These are phyloP conservation scores for Trematocara macrostoma DNA, from an alignment of 2,113 vertebrate genomes.

Conservation along the genomic window DNA sequence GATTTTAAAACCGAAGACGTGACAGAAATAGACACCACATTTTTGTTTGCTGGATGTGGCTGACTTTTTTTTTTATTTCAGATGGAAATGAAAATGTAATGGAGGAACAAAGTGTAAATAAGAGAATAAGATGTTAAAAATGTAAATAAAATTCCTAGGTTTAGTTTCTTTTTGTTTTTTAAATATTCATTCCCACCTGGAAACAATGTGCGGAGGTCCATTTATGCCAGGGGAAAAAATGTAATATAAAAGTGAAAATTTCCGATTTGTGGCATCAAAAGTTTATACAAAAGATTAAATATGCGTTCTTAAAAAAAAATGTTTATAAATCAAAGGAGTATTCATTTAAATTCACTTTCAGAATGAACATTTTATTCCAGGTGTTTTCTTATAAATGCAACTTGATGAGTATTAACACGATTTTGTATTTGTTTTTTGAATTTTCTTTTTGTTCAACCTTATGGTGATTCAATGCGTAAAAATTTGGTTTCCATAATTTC, in stretches of 20 bases:
- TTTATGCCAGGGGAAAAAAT: background rate
- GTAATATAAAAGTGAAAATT: background rate
- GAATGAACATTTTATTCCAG: background rate
- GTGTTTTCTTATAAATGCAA: background rate
- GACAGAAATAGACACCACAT: background rate
- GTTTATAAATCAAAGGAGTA: background rate
- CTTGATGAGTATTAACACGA: background rate
- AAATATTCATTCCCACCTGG: constrained; percentile 8
- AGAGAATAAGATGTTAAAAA: constrained; percentile 41
- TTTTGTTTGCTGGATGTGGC: background rate
- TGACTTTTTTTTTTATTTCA: background rate
- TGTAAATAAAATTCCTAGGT: constrained; percentile 59
- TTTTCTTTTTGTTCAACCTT: background rate
- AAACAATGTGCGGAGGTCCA: background rate
- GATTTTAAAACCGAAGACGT: background rate
- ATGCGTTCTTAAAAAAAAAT: background rate
- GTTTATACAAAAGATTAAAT: background rate
- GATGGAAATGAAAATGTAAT: background rate
- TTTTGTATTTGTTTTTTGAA: background rate
- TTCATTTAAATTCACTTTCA: background rate
- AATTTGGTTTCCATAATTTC: background rate
- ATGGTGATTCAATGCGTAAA: background rate
- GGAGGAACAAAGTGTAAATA: constrained; percentile 57
- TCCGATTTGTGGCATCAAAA: background rate
- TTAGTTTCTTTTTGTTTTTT: constrained; percentile 13